A percentile compares a stretch with the other conserved stretches of the same genome.
These are phyloP conservation scores for Andrena haemorrhoa DNA, from an alignment of 2,888 invertebrate genomes.

Conservation along the genomic window DNA sequence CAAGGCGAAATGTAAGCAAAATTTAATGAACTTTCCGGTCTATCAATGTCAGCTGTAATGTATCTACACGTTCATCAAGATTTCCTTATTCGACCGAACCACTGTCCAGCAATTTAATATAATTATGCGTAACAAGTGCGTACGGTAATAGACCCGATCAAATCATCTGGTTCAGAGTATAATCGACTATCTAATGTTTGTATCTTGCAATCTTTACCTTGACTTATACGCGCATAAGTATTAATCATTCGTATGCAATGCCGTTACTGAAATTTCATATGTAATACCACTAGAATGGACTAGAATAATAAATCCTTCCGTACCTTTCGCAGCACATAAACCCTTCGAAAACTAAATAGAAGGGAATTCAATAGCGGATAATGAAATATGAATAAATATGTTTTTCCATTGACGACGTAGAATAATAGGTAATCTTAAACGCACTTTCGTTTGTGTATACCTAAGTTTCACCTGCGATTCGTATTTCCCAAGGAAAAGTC, in stretches of 20 bases:
- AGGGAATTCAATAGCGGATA: neutral
- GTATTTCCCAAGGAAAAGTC: neutral
- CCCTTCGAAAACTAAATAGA: slow-evolving; percentile 4
- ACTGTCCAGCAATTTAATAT: slow-evolving; percentile 53
- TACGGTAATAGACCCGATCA: slow-evolving; percentile 65
- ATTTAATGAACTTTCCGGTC: slow-evolving; percentile 38
- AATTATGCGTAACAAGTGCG: slow-evolving; percentile 72
- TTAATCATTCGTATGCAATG: slow-evolving; percentile 28
- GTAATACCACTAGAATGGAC: neutral
- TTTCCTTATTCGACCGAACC: slow-evolving; percentile 46
- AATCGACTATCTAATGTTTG: slow-evolving; percentile 42
- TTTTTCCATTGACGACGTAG: neutral
- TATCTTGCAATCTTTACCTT: slow-evolving; percentile 24
- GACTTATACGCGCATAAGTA: slow-evolving; percentile 4
- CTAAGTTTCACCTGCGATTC: neutral
- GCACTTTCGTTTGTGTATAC: neutral
- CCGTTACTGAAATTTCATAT: slow-evolving; percentile 25
- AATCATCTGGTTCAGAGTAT: slow-evolving; percentile 45
- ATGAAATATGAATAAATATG: slow-evolving; percentile 5
- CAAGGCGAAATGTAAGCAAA: neutral
- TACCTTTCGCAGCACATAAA: neutral
- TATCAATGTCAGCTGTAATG: slow-evolving; percentile 54
- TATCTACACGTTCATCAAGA: slow-evolving; percentile 29
- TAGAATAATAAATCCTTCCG: slow-evolving; percentile 16
- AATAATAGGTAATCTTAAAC: neutral